Evolutionary conservation across 2,113 vertebrate species (phyloP).

Genomic region (Sphaerodactylus townsendi): DNA sequence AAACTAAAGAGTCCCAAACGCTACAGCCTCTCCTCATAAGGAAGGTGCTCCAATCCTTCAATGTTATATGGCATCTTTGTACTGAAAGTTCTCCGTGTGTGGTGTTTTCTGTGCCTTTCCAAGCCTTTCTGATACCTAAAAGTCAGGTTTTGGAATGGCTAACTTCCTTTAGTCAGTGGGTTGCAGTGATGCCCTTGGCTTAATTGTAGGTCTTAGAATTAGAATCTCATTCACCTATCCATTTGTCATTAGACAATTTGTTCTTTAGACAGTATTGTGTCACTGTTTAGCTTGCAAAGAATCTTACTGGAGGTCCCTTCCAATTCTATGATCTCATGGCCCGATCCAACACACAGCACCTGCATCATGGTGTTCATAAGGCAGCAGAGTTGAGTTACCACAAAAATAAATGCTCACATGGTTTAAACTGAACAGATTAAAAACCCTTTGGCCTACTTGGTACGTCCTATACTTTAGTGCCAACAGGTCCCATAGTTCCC

Average conservation of each 20-base stretch:
- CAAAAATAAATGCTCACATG: neutral
- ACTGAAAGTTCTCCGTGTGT: neutral
- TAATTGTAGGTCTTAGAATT: neutral
- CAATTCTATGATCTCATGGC: neutral
- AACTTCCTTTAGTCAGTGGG: neutral
- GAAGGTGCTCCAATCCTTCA: no score
- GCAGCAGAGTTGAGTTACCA: neutral
- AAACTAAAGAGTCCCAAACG: no score
- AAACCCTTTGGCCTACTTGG: neutral
- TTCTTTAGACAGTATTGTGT: neutral
- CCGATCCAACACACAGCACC: neutral
- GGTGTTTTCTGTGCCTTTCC: neutral
- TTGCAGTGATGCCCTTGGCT: neutral
- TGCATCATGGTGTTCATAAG: neutral
- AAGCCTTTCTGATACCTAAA: neutral
- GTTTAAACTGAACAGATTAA: neutral
- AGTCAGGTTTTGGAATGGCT: neutral
- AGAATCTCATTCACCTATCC: neutral
- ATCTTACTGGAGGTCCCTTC: no score
- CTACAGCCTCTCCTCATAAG: no score
- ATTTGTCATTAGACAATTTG: neutral
- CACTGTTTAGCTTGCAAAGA: neutral
- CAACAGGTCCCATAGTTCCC: rapidly evolving
- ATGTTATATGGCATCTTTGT: neutral
- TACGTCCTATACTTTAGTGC: neutral